phyloP scores from a whole-genome alignment of 1,140 invertebrate species.

The Bilobella aurantiaca region DNA sequence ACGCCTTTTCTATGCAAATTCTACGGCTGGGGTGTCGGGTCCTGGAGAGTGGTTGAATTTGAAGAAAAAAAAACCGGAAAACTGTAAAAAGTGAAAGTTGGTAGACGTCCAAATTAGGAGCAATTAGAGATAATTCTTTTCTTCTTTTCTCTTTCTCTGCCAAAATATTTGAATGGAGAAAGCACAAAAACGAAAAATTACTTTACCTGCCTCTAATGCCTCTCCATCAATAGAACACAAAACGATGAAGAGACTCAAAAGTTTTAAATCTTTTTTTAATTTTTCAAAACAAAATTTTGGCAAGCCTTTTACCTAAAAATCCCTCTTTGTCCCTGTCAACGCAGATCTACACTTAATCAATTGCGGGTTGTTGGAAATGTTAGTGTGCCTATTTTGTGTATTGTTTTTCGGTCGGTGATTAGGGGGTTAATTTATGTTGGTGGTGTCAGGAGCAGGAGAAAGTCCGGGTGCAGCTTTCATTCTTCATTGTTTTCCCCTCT shows the following conservation, averaged over 20 bases:
- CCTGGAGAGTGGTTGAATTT: not conserved
- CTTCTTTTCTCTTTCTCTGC: slow-evolving; percentile 4
- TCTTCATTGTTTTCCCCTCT: not conserved
- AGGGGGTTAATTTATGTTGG: not conserved
- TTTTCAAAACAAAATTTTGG: too few relatives aligned
- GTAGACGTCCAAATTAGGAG: slow-evolving; percentile 34
- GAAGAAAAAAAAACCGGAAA: slow-evolving; percentile 27
- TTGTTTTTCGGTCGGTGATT: too few relatives aligned
- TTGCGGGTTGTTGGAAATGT: too few relatives aligned
- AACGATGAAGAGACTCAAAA: too few relatives aligned
- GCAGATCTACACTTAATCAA: too few relatives aligned
- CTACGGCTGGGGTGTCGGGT: not conserved
- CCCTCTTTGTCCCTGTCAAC: too few relatives aligned
- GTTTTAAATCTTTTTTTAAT: too few relatives aligned
- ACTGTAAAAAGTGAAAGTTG: slow-evolving; percentile 28
- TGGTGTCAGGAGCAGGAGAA: not conserved
- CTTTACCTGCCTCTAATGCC: slow-evolving; percentile 3
- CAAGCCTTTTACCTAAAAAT: too few relatives aligned
- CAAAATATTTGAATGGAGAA: not conserved
- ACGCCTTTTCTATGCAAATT: slow-evolving; percentile 35
- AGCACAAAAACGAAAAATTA: not conserved
- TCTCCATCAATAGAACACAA: slow-evolving; percentile 6
- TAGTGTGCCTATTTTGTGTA: too few relatives aligned
- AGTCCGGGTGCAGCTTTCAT: slow-evolving; percentile 1
- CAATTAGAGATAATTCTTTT: slow-evolving; percentile 35